Percentiles rank a stretch among this genome's conserved stretches.
Evolutionary conservation across 2,888 invertebrate genomes (phyloP).

Genomic region (Ophion slaviceki): DNA sequence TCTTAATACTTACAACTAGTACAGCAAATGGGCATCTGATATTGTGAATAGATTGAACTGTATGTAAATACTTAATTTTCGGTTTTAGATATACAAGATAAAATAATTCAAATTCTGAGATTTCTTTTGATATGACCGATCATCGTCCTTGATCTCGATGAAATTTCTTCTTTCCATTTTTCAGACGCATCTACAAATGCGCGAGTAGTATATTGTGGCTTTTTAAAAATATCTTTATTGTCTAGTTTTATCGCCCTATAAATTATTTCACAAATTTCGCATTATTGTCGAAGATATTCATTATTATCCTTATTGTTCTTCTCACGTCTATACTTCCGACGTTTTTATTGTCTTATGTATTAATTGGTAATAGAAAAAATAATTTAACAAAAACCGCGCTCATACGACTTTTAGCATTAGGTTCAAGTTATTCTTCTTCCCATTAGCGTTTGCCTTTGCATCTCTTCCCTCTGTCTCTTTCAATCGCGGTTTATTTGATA

Average conservation of each 20-base stretch:
- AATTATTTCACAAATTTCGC: constrained; percentile 51
- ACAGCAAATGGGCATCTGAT: constrained; percentile 33
- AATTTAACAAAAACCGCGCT: not conserved
- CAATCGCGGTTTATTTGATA: constrained; percentile 3
- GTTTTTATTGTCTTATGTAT: not conserved
- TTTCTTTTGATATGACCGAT: constrained; percentile 34
- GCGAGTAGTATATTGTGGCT: constrained; percentile 74
- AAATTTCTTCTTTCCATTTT: constrained; percentile 42
- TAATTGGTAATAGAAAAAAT: not conserved
- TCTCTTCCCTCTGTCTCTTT: not conserved
- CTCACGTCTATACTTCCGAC: constrained; percentile 23
- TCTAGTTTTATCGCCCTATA: constrained; percentile 54
- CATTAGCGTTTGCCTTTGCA: not conserved
- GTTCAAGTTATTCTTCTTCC: constrained; percentile 1
- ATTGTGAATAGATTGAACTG: constrained; percentile 51
- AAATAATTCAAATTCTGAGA: constrained; percentile 45
- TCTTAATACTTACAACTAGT: constrained; percentile 9
- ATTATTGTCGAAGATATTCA: constrained; percentile 71
- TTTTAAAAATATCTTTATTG: constrained; percentile 60
- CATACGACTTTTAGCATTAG: not conserved
- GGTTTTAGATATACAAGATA: constrained; percentile 46
- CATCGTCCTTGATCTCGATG: constrained; percentile 41
- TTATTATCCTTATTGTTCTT: constrained; percentile 54
- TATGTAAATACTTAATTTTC: constrained; percentile 42
- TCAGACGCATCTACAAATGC: constrained; percentile 71